Base-by-base conservation (phyloP, 2,888 invertebrate species). In the Dicyrtomina minuta region DNA sequence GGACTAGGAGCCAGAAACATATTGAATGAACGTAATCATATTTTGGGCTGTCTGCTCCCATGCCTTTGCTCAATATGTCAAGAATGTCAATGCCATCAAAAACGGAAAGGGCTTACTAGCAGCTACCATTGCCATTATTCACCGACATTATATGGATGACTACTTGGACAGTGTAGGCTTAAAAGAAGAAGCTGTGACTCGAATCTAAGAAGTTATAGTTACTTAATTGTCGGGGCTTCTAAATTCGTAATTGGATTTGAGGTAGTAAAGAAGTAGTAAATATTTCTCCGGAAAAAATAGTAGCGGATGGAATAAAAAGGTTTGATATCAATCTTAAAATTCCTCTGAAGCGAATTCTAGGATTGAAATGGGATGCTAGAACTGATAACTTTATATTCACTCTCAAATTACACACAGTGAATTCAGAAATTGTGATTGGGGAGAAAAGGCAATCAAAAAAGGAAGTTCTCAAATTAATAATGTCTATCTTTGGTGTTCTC, bases 371-470 rank as follows among this genome's bases (percentile, higher is more conserved):
- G 74, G 43, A 62, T n/a, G 59, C 70, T 10, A 17, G 43, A 2
- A 15, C 1, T 2, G 74, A 74, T 44, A 13, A 15, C 1, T 72
- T 74, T 43, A 3, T 15, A 1, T 74, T 70, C 46, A 53, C 26
- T 24, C 15, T 51, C 6, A 53, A 33, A 3, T 69, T 62, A n/a
- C 55, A 64, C n/a, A 67, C 22, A 5, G 65, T 59, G n/a, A 20
- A 27, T 8, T 13, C 15, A 2, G 43, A 17, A 13, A 24, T 55
- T 5, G 17, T 55, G 13, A 33, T 26, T 17, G 68, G 55, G 24
- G 43, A 33, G 15, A 24, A 43, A 43, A 17, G 27, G 4, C 72
- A 73, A 1, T 79, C 79, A 1, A 80, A 80, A 61, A 51, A 79
- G 17, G 69, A 72, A 22, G n/a, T n/a, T n/a, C n/a, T n/a, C n/a